Evolutionary conservation across 2,797 vertebrate species (phyloP).

Genomic region (Anguilla anguilla): DNA sequence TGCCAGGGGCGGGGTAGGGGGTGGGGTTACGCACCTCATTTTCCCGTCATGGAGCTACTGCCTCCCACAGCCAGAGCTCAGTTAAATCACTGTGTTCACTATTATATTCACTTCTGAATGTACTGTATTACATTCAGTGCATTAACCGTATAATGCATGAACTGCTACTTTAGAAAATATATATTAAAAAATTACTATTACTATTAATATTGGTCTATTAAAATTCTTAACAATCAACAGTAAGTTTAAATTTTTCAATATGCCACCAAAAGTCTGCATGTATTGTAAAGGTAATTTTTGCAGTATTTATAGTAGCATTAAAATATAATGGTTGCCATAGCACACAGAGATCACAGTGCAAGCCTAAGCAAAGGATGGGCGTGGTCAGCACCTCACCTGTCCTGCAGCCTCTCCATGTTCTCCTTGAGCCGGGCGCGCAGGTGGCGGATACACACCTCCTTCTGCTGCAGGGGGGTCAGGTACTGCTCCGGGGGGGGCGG

Average conservation of each 20-base stretch:
- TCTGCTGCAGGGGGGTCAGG: slow-evolving; percentile 96
- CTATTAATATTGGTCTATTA: background rate
- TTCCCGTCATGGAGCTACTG: background rate
- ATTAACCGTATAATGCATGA: background rate
- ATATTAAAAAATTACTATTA: background rate
- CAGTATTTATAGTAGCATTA: background rate
- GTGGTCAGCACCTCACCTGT: slow-evolving; percentile 77
- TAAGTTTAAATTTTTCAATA: background rate
- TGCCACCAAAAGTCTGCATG: background rate
- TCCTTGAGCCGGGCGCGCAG: slow-evolving; percentile 89
- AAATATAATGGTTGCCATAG: background rate
- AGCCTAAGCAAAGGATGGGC: background rate
- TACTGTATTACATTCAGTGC: background rate
- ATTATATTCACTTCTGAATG: background rate
- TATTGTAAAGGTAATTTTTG: background rate
- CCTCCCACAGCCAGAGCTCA: background rate
- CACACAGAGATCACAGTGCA: slow-evolving; percentile 2
- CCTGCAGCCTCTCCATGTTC: slow-evolving; percentile 88
- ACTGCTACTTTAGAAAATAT: background rate
- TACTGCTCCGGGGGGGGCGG: slow-evolving; percentile 93
- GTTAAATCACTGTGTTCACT: background rate
- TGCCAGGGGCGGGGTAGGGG: slow-evolving; percentile 50
- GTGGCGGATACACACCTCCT: slow-evolving; percentile 96
- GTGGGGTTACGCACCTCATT: background rate
- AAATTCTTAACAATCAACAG: background rate